phyloP scores from a whole-genome alignment of 1,140 invertebrate species.

The Caenorhabditis remanei region DNA sequence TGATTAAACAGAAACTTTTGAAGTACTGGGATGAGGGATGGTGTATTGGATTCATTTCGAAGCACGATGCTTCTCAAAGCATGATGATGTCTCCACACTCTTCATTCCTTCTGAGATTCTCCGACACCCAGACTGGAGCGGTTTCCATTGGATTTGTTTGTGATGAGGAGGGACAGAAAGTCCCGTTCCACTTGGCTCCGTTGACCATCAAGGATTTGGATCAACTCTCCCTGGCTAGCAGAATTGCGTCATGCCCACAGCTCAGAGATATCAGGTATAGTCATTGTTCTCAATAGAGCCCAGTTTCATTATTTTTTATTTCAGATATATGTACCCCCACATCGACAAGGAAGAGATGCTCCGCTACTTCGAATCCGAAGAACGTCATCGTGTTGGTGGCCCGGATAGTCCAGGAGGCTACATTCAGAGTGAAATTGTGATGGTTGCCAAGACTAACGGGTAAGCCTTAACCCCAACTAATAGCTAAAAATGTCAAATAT shows the following conservation, averaged over 20 bases:
- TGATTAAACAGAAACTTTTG: conserved; percentile 77
- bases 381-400: conserved; percentile 71
- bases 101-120: conserved; percentile 75
- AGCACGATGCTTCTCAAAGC: conserved; percentile 73
- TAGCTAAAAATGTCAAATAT: not conserved
- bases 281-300: no score
- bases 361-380: conserved; percentile 73
- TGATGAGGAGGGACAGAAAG: conserved; percentile 73
- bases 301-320: not conserved
- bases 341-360: conserved; percentile 78
- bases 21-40: conserved; percentile 78
- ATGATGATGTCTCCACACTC: conserved; percentile 70
- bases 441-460: conserved; percentile 76
- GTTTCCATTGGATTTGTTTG: conserved; percentile 77
- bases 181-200: conserved; percentile 76
- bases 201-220: conserved; percentile 78
- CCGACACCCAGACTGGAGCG: conserved; percentile 77
- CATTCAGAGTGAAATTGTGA: conserved; percentile 77
- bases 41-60: conserved; percentile 77
- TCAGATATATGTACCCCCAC: conserved; percentile 72
- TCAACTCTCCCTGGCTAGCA: conserved; percentile 75
- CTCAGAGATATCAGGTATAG: conserved; percentile 74
- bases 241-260: conserved; percentile 76
- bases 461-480: conserved; percentile 7
- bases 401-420: conserved; percentile 71